A percentile compares a stretch with the other conserved stretches of the same genome.
Conservation (phyloP, 1,140 invertebrate genomes). For the Stratiolaelaps scimitus region DNA sequence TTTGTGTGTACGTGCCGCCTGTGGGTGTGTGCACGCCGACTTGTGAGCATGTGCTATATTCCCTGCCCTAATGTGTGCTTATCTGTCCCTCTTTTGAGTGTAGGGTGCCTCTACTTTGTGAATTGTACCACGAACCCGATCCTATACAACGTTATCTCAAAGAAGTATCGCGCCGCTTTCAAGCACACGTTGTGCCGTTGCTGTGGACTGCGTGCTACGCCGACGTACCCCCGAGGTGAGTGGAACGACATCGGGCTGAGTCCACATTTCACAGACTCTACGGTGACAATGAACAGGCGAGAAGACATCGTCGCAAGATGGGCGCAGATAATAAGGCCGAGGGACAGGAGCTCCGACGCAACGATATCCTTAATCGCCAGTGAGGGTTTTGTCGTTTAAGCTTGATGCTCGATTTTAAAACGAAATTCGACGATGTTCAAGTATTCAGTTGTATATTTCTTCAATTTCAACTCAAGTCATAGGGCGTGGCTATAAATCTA, state of each 20-base stretch:
- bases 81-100: constrained; percentile 9
- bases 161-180: constrained; percentile 66
- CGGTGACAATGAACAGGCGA: background rate
- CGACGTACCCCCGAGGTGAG: constrained; percentile 5
- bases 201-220: background rate
- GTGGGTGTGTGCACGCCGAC: background rate
- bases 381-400: too few species aligned
- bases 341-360: too few species aligned
- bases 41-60: too few species aligned
- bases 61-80: background rate
- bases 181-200: constrained; percentile 42
- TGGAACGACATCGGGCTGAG: background rate
- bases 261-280: background rate
- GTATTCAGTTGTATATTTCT: too few species aligned
- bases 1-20: background rate
- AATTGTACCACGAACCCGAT: constrained; percentile 79
- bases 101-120: constrained; percentile 62
- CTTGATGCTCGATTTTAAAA: too few species aligned
- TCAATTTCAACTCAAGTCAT: too few species aligned
- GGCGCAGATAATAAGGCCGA: background rate
- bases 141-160: constrained; percentile 79
- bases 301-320: background rate
- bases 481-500: too few species aligned
- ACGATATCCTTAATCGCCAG: too few species aligned
- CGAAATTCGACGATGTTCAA: too few species aligned